Evolutionary conservation across 2,797 vertebrate genomes (phyloP).

Genomic region (Rhinogobio ventralis): DNA sequence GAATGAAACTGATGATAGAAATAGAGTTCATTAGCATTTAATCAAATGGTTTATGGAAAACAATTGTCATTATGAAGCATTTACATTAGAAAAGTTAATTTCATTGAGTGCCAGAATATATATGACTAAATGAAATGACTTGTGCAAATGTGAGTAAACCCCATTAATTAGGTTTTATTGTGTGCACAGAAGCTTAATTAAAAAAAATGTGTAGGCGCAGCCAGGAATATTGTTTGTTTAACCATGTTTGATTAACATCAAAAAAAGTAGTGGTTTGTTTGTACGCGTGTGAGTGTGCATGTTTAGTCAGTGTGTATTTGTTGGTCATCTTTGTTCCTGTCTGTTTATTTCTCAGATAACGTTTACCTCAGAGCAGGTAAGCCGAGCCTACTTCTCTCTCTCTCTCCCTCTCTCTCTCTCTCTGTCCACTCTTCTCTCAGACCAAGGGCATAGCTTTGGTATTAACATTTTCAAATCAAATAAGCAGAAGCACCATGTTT

Average conservation of each 20-base stretch:
- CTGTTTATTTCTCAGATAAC: conserved; percentile 82
- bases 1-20: neutral
- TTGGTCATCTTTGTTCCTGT: conserved; percentile 73
- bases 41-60: neutral
- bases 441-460: conserved; percentile 38
- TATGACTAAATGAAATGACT: neutral
- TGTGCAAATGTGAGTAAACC: neutral
- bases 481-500: neutral
- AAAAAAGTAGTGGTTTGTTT: conserved; percentile 47
- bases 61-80: neutral
- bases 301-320: conserved; percentile 65
- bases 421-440: neutral
- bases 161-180: conserved; percentile 18
- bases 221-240: conserved; percentile 13
- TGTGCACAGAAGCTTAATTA: conserved; percentile 14
- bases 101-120: neutral
- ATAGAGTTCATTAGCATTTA: neutral
- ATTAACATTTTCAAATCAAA: neutral
- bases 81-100: conserved; percentile 1
- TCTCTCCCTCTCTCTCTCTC: conserved; percentile 34
- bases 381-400: conserved; percentile 67
- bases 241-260: neutral
- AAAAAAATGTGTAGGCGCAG: neutral
- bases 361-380: conserved; percentile 86
- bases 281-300: conserved; percentile 49